Evolutionary conservation across 2,113 vertebrate genomes (phyloP), one percentile per base, ranked within the genome.

Genomic region (Xiphophorus hellerii): DNA sequence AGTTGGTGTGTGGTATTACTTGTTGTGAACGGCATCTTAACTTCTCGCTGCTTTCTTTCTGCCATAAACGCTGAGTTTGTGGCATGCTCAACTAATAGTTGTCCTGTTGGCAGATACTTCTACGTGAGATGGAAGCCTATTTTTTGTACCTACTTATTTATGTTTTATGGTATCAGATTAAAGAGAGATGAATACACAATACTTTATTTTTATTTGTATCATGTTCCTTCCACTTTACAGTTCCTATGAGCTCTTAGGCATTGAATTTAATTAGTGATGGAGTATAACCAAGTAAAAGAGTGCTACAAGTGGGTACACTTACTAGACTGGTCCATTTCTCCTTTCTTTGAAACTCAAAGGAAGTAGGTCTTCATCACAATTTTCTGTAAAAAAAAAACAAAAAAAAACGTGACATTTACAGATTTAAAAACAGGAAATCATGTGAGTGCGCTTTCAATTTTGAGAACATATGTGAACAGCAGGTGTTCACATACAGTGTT

Each of bases 341-440:
- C 1, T 25, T 76, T 78, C 86, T 70, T 62, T 85, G 81, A 78
- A 80, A 35, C 62, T 85, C 63, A 87, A 78, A 84, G 90, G 88
- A 93, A 92, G 71, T 89, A 71, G 76, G 58, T 87, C 60, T 86
- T 78, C 20, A 71, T 86, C 25, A 83, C 62, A 85, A 82, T 71
- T 14, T 87, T 76, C 78, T 64, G 72, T 82, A 73, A 69, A 73
- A 71, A 3, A 62, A 44, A 48, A 27, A 75, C 68, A 87, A 6
- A 60, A 42, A 42, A 25, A 62, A 89, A 87, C 78, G 71, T 93
- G 93, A 94, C 93, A 93, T 95, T 94, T 95, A 92, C 85, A 63
- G 20, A 84, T 84, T 80, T 92, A 76, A 93, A 92, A 94, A 94
- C 94, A 94, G 93, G 93, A 95, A 92, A 94, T 94, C 93, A 91